These are phyloP conservation scores for Phthorimaea operculella DNA, from an alignment of 1,140 invertebrate genomes.

Conservation along the genomic window DNA sequence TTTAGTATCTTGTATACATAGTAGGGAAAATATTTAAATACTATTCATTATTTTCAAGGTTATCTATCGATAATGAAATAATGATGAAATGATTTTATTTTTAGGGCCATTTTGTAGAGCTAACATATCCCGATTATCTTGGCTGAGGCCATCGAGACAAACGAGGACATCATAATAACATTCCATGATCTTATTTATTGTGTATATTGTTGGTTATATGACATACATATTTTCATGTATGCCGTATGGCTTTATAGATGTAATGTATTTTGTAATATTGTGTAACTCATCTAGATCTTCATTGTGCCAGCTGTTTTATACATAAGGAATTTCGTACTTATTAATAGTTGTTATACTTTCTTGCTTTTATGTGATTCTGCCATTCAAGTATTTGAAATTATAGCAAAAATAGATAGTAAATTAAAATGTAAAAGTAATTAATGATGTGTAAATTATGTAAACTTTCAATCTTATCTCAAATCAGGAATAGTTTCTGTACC, in stretches of 20 bases:
- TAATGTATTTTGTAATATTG: slow-evolving; percentile 47
- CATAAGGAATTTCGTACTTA: slow-evolving; percentile 63
- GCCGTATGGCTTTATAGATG: slow-evolving; percentile 39
- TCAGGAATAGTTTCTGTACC: slow-evolving; percentile 18
- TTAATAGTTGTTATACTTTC: slow-evolving; percentile 45
- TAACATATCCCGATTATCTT: slow-evolving; percentile 25
- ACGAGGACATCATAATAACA: slow-evolving; percentile 56
- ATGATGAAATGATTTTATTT: too few species aligned
- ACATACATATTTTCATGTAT: slow-evolving; percentile 66
- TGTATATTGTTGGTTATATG: slow-evolving; percentile 58
- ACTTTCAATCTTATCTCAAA: slow-evolving; percentile 38
- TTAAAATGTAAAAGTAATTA: slow-evolving; percentile 35
- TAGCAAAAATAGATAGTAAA: slow-evolving; percentile 57
- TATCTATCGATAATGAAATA: too few species aligned
- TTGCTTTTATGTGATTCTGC: slow-evolving; percentile 55
- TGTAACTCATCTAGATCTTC: slow-evolving; percentile 61
- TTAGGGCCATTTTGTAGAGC: too few species aligned
- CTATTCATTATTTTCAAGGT: too few species aligned
- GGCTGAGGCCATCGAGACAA: slow-evolving; percentile 27
- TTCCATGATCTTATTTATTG: slow-evolving; percentile 67
- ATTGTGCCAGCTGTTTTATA: slow-evolving; percentile 62
- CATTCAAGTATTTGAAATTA: slow-evolving; percentile 55
- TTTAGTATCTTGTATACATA: too few species aligned
- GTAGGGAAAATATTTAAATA: too few species aligned
- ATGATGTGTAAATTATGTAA: slow-evolving; percentile 59